Conservation (phyloP, 2,113 vertebrate species). For the Recurvirostra avosetta region DNA sequence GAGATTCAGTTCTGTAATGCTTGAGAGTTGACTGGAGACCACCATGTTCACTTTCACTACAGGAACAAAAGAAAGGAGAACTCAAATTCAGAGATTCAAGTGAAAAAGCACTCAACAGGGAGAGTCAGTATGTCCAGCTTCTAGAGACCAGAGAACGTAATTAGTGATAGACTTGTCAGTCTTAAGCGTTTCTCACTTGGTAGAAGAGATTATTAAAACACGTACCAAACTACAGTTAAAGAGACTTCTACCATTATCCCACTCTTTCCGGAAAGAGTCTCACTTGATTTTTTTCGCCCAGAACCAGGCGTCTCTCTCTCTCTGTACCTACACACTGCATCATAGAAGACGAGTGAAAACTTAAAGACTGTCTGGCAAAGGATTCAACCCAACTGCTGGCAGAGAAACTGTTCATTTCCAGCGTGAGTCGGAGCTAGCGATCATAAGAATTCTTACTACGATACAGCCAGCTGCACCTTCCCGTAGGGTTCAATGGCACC, state of each 20-base stretch:
- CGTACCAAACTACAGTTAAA: neutral
- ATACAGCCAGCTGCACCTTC: neutral
- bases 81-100: neutral
- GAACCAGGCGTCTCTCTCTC: neutral
- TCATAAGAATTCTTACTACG: neutral
- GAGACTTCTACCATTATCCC: neutral
- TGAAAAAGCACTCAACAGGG: neutral
- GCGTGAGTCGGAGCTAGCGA: neutral
- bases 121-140: neutral
- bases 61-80: neutral
- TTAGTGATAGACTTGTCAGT: neutral
- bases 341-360: neutral
- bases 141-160: neutral
- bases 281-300: neutral
- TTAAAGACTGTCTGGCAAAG: neutral
- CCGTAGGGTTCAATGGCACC: constrained; percentile 9
- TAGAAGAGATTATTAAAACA: neutral
- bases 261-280: neutral
- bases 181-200: neutral
- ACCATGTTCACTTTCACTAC: constrained; percentile 31
- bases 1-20: neutral
- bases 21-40: constrained; percentile 11
- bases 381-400: neutral
- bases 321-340: neutral
- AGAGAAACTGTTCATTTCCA: neutral